Conservation (phyloP, 2,797 vertebrate species). For the Takifugu ocellatus region DNA sequence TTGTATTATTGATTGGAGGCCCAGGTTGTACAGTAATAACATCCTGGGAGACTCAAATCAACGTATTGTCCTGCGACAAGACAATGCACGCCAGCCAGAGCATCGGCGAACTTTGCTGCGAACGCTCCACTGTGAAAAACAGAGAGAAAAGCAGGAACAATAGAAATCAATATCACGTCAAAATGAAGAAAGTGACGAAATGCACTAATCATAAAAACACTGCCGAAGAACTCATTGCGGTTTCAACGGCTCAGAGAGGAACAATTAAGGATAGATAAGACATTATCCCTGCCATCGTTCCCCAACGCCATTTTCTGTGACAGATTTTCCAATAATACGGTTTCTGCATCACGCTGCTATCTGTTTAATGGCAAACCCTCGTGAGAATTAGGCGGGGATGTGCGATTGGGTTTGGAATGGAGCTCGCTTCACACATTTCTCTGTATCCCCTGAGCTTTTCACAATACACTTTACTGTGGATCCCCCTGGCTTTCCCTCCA, state of each 20-base stretch:
- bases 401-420: constrained; percentile 21
- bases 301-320: constrained; percentile 47
- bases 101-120: constrained; percentile 10
- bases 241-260: constrained; percentile 54
- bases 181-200: constrained; percentile 49
- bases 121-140: constrained; percentile 21
- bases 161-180: constrained; percentile 54
- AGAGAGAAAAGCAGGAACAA: constrained; percentile 29
- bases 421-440: constrained; percentile 21
- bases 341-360: constrained; percentile 31
- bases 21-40: constrained; percentile 32
- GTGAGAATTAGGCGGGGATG: constrained; percentile 31
- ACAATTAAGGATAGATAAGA: constrained; percentile 66
- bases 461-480: neutral
- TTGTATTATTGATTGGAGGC: constrained; percentile 30
- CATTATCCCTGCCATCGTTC: constrained; percentile 43
- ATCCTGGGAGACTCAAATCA: constrained; percentile 32
- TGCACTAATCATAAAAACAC: constrained; percentile 41
- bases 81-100: constrained; percentile 7
- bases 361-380: constrained; percentile 57
- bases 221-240: constrained; percentile 46
- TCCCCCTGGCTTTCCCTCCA: constrained; percentile 19
- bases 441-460: constrained; percentile 31
- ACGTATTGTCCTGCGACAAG: constrained; percentile 37
- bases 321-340: constrained; percentile 50